A percentile compares a stretch with the other conserved stretches of the same genome.
phyloP scores from a whole-genome alignment of 2,113 vertebrate genomes.

The Micronycteris hirsuta region DNA sequence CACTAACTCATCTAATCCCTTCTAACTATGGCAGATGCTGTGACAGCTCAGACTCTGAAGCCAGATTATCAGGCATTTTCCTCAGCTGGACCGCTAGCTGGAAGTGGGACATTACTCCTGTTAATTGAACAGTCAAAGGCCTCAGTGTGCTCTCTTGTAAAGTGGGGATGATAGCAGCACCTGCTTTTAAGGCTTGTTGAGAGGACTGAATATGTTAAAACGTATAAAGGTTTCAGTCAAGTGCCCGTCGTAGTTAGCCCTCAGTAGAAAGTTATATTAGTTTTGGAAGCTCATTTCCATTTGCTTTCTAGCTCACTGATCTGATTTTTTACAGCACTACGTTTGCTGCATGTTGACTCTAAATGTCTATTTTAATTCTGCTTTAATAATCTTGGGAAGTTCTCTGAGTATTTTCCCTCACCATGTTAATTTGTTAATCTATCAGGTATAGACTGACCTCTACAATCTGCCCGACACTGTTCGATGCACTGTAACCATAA shows the following conservation, averaged over 20 bases:
- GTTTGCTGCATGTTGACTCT: background rate
- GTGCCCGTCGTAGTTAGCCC: background rate
- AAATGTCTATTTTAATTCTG: background rate
- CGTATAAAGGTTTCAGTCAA: background rate
- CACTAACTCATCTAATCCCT: background rate
- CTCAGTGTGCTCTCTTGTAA: background rate
- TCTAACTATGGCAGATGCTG: background rate
- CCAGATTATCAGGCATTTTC: background rate
- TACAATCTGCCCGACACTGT: background rate
- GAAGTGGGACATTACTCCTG: background rate
- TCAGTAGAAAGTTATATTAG: background rate
- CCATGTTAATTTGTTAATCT: background rate
- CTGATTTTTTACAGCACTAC: background rate
- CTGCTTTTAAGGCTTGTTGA: background rate
- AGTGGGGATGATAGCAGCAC: background rate
- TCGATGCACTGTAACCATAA: background rate
- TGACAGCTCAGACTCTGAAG: background rate
- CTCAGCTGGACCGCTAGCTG: background rate
- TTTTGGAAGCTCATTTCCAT: background rate
- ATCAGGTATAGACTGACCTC: background rate
- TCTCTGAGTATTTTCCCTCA: background rate
- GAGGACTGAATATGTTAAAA: background rate
- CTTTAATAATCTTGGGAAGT: background rate
- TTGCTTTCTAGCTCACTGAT: background rate
- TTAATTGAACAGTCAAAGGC: background rate